These are phyloP conservation scores for Oxyura jamaicensis DNA, from an alignment of 2,113 vertebrate species.

Conservation along the genomic window DNA sequence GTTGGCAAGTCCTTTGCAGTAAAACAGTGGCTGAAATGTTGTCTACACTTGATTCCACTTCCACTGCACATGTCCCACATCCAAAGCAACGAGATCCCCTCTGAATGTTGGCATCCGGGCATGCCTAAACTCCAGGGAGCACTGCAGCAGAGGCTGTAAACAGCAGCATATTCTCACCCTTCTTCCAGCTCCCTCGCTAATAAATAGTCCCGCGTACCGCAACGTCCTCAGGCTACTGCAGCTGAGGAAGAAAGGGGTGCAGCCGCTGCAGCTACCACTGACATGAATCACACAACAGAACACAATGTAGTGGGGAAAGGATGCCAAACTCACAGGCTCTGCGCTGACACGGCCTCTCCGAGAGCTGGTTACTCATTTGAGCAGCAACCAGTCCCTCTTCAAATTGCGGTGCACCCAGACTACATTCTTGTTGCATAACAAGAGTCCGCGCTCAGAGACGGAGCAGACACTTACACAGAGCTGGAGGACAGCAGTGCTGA, in stretches of 20 bases:
- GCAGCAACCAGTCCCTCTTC: not conserved
- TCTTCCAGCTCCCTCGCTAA: not conserved
- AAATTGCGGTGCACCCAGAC: not conserved
- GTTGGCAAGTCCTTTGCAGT: not conserved
- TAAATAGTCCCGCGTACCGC: not conserved
- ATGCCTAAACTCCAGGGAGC: not conserved
- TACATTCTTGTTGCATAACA: not conserved
- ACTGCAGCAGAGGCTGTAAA: not conserved
- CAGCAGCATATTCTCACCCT: not conserved
- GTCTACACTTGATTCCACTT: not conserved
- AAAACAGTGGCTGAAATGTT: not conserved
- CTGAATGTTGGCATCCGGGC: not conserved
- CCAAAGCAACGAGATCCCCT: not conserved
- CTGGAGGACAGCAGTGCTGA: not conserved
- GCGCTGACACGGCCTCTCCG: not conserved
- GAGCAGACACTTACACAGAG: not conserved
- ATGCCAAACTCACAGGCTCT: not conserved
- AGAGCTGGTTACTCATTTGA: not conserved
- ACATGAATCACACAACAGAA: not conserved
- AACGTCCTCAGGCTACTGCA: not conserved
- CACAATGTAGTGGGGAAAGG: not conserved
- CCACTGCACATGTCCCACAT: rapidly evolving
- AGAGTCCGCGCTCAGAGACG: not conserved
- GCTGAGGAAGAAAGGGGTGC: not conserved
- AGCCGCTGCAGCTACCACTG: not conserved